Base-by-base conservation (phyloP, 2,797 vertebrate genomes). In the Xerus rutilus region DNA sequence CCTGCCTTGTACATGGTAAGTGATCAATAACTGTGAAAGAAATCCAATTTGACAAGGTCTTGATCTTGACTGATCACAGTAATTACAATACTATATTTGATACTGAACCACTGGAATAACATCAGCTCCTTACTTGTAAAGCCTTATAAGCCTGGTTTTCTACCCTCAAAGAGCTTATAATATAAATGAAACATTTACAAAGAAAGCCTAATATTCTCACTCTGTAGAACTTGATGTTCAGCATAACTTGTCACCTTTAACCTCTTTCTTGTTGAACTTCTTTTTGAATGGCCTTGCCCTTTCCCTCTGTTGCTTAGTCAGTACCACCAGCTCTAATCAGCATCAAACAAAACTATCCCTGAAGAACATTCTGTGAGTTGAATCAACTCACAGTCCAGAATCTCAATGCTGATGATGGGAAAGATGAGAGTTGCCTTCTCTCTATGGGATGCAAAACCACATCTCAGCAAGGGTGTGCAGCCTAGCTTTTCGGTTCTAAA, bases 381-480 rank as follows among this genome's bases (percentile, higher is more conserved):
- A 78, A 74, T 17, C 13, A n/a, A 57, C 64, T 86, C 20, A 82
- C 62, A 62, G 28, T 59, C 25, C 70, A 7, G 28, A 89, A 86
- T 91, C 65, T 35, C 91, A 93, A 43, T 25, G 13, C 9, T 57
- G 39, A 39, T 1, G 7, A 39, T 69, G 7, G 39, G 28, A 65
- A 82, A n/a, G 67, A 35, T 69, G 67, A 35, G 43, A 67, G 83
- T 17, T 11, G 10, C 64, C 64, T 72, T 86, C 74, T 85, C 7
- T 12, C 39, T 93, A 49, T 14, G 57, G 57, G 77, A 97, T 94
- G 72, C 92, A 69, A 93, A 96, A 77, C 81, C 95, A 79, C 18
- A 78, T 0, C 35, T 12, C 30, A 1, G 13, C 49, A 30, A 81
- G 32, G 84, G 67, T 57, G 39, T 67, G 87, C 67, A 78, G 78